Conservation (phyloP, 2,888 invertebrate genomes). For the Piscicola geometra region DNA sequence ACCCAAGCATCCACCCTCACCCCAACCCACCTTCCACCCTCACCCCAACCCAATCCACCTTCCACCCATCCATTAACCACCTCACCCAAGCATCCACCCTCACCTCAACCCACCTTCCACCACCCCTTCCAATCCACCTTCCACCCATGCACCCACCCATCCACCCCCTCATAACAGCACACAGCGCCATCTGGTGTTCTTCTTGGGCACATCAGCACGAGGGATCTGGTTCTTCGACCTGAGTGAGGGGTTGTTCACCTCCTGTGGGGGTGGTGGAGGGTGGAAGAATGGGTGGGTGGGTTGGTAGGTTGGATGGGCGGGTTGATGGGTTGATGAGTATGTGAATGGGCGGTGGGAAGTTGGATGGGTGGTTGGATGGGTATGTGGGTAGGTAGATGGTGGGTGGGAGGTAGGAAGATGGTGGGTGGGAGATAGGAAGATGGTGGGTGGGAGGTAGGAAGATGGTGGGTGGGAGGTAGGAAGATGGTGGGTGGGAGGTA, state of each 20-base stretch:
- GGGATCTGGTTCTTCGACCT: slow-evolving; percentile 41
- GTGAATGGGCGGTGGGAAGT: not conserved
- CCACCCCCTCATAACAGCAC: slow-evolving; percentile 40
- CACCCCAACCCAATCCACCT: too few species aligned
- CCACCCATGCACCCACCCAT: not conserved
- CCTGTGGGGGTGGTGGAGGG: slow-evolving; percentile 36
- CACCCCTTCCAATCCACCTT: too few species aligned
- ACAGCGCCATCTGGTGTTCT: slow-evolving; percentile 42
- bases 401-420: not conserved
- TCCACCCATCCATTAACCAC: too few species aligned
- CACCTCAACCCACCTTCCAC: too few species aligned
- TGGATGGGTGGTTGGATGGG: slow-evolving; percentile 25
- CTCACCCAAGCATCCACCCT: not conserved
- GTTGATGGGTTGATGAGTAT: too few species aligned
- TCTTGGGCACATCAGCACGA: slow-evolving; percentile 41
- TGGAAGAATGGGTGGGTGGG: slow-evolving; percentile 26
- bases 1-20: too few species aligned
- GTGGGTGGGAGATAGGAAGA: not conserved
- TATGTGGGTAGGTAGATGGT: not conserved
- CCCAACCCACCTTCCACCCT: too few species aligned
- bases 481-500: not conserved
- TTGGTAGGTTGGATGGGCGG: too few species aligned
- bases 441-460: not conserved
- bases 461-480: not conserved
- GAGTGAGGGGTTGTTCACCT: slow-evolving; percentile 41